Conservation (phyloP, 1,140 invertebrate genomes). For the Cyclargus thomasi region DNA sequence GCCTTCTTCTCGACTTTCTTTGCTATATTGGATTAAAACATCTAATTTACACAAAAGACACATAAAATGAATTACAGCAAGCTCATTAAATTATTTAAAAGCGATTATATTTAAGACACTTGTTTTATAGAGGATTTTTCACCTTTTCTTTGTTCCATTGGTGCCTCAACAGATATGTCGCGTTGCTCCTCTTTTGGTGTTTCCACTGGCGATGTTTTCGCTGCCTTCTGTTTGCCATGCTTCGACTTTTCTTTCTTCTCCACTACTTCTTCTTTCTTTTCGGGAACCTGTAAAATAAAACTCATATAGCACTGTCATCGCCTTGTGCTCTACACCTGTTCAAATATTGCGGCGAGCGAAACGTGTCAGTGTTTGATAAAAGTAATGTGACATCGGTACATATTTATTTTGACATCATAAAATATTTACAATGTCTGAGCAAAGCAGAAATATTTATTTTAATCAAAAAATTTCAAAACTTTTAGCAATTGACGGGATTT, state of each 20-base stretch:
- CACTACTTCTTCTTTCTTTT: conserved; percentile 51
- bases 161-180: conserved; percentile 42
- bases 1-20: conserved; percentile 58
- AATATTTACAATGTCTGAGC: too few species aligned
- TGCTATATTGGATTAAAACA: conserved; percentile 27
- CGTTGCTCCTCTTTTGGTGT: conserved; percentile 42
- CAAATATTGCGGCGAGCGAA: not conserved
- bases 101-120: too few species aligned
- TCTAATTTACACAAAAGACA: too few species aligned
- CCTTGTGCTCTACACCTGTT: not conserved
- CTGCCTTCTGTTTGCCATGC: conserved; percentile 36
- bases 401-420: not conserved
- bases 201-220: conserved; percentile 41
- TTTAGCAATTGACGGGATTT: too few species aligned
- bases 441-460: too few species aligned
- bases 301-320: not conserved
- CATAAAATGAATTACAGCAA: too few species aligned
- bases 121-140: not conserved
- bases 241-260: conserved; percentile 58
- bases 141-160: conserved; percentile 69
- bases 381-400: not conserved
- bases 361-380: not conserved
- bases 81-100: too few species aligned
- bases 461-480: too few species aligned
- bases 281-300: conserved; percentile 24